Evolutionary conservation across 2,113 vertebrate genomes (phyloP).

Genomic region (Cyprinodon brontotheroides): DNA sequence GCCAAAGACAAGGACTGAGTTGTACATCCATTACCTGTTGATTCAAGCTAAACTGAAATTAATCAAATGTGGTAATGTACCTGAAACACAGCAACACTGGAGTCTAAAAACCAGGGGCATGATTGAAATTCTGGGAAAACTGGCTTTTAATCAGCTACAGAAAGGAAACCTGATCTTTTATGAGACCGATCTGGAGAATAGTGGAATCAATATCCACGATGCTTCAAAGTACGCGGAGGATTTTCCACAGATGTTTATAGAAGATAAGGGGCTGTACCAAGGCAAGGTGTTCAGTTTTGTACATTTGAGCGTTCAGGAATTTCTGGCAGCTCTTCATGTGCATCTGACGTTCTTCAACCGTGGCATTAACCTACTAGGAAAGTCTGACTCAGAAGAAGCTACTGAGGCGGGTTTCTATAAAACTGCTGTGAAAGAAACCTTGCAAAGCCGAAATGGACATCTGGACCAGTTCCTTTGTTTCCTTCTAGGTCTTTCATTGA

Average conservation of each 20-base stretch:
- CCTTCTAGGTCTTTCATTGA: slow-evolving; percentile 5
- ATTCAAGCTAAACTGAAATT: slow-evolving; percentile 5
- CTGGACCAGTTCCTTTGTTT: slow-evolving; percentile 14
- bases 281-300: slow-evolving; percentile 5
- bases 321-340: slow-evolving; percentile 18
- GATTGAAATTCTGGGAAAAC: slow-evolving; percentile 10
- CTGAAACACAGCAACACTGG: background rate
- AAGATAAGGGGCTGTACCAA: background rate
- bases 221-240: slow-evolving; percentile 6
- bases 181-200: background rate
- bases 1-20: slow-evolving; percentile 16
- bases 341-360: background rate
- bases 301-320: slow-evolving; percentile 11
- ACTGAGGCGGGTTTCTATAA: background rate
- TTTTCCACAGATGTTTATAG: slow-evolving; percentile 12
- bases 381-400: background rate
- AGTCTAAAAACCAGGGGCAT: background rate
- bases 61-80: background rate
- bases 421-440: slow-evolving; percentile 1
- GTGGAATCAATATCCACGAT: background rate
- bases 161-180: slow-evolving; percentile 22
- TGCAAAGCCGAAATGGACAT: slow-evolving; percentile 7
- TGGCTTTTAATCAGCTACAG: slow-evolving; percentile 20
- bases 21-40: slow-evolving; percentile 22
- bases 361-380: slow-evolving; percentile 2